Evolutionary conservation across 2,888 invertebrate genomes (phyloP), one percentile per base, ranked within the genome.

Genomic region (Caradrina kadenii): DNA sequence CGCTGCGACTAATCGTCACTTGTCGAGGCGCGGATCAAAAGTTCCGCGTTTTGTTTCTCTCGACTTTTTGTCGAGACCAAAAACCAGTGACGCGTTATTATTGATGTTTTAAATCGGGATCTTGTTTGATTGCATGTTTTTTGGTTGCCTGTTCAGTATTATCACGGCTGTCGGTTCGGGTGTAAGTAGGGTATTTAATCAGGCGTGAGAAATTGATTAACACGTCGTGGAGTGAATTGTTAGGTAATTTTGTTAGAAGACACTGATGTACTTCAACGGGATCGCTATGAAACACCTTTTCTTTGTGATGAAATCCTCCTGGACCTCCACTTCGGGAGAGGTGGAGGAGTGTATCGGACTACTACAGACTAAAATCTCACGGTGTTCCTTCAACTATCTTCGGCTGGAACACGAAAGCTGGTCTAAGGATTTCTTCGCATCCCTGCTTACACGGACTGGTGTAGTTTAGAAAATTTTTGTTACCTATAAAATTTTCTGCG

Each of bases 1-100:
- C 88, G 87, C 81, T 69, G 69, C 83, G 77, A 84, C 91, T 94
- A 93, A 94, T 94, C 93, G 93, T 90, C 93, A 93, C 93, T 89
- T 87, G 88, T 84, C 81, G 84, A 74, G 84, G 80, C 82, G 79
- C 74, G 85, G 86, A 90, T 90, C 89, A 90, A 88, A 89, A 85
- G 88, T 63, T 78, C 88, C 89, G 90, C 88, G 71, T 84, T 80
- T 76, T 76, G 69, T 74, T 67, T 69, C 69, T 73, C 61, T 72
- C 52, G 59, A 70, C 63, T 87, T 88, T 89, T 86, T 83, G 77
- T 79, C 60, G 61, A 68, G 45, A 76, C 22, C 81, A 84, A 84
- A 73, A 70, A 69, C 67, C 79, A 81, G 80, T 89, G 90, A 89
- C 87, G 86, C 83, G 83, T 83, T 86, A 82, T 89, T 89, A 89